These are phyloP conservation scores for Chaetodon trifasciatus DNA, from an alignment of 2,797 vertebrate species.

Conservation along the genomic window DNA sequence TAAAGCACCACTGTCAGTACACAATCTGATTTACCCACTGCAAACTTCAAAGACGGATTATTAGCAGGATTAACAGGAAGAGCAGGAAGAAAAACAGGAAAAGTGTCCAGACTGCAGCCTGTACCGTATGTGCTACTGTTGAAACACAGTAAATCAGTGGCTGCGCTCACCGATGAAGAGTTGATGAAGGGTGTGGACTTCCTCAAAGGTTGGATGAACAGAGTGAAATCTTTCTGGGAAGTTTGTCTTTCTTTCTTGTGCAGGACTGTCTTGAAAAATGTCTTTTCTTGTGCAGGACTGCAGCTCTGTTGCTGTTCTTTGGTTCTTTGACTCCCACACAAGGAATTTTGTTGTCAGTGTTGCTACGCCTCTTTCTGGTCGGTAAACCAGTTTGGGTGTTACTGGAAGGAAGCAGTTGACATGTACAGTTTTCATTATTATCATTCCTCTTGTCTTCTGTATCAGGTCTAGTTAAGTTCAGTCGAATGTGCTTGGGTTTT, in stretches of 20 bases:
- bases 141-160: neutral
- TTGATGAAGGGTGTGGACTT: neutral
- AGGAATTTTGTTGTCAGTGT: neutral
- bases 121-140: neutral
- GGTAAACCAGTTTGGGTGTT: conserved; percentile 23
- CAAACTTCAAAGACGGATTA: neutral
- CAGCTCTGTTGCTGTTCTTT: neutral
- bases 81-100: neutral
- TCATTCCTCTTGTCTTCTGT: neutral
- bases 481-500: neutral
- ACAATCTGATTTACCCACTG: too few relatives aligned
- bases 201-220: neutral
- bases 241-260: too few relatives aligned
- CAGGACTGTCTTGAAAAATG: neutral
- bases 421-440: too few relatives aligned
- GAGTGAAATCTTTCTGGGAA: neutral
- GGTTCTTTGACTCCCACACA: neutral
- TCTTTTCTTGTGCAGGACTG: neutral
- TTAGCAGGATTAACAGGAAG: neutral
- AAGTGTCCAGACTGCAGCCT: neutral
- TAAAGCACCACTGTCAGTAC: neutral
- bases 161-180: conserved; percentile 9
- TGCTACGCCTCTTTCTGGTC: neutral
- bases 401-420: neutral
- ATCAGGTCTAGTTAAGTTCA: neutral